Percentiles rank a stretch among this genome's conserved stretches.
phyloP scores from a whole-genome alignment of 2,797 vertebrate species.

The Argya squamiceps region DNA sequence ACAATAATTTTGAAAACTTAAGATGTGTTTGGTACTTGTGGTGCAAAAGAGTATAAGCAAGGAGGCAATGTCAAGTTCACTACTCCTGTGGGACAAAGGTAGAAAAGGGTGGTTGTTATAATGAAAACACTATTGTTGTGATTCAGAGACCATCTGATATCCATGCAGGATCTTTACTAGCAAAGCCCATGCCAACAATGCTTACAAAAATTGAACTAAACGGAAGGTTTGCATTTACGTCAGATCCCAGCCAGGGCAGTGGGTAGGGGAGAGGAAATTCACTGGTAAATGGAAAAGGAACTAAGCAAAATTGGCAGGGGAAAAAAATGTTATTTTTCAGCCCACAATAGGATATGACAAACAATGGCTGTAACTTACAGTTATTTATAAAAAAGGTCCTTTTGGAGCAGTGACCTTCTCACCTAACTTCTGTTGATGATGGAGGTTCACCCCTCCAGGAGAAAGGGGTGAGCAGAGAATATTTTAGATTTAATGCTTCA shows the following conservation, averaged over 20 bases:
- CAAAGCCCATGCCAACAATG: not conserved
- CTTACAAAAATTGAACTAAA: slow-evolving; percentile 9
- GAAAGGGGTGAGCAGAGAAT: not conserved
- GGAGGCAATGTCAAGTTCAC: not conserved
- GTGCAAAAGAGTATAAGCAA: not conserved
- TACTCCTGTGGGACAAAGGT: not conserved
- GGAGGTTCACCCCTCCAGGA: not conserved
- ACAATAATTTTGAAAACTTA: not conserved
- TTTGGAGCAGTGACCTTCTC: slow-evolving; percentile 10
- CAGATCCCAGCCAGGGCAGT: slow-evolving; percentile 1
- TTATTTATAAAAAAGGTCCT: slow-evolving; percentile 45
- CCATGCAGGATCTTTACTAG: not conserved
- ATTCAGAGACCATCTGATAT: slow-evolving; percentile 18
- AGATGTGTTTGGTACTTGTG: not conserved
- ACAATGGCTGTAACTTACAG: slow-evolving; percentile 48
- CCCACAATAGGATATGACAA: slow-evolving; percentile 40
- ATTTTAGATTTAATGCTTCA: not conserved
- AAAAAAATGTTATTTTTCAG: slow-evolving; percentile 46
- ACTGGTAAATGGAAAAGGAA: slow-evolving; percentile 47
- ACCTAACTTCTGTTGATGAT: not conserved
- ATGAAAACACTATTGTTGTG: not conserved
- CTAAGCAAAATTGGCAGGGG: slow-evolving; percentile 35
- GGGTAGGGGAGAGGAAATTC: slow-evolving; percentile 35
- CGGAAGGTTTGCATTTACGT: slow-evolving; percentile 33
- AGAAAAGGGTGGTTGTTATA: slow-evolving; percentile 3